Conservation (phyloP, 2,113 vertebrate species). For the Girardinichthys multiradiatus region DNA sequence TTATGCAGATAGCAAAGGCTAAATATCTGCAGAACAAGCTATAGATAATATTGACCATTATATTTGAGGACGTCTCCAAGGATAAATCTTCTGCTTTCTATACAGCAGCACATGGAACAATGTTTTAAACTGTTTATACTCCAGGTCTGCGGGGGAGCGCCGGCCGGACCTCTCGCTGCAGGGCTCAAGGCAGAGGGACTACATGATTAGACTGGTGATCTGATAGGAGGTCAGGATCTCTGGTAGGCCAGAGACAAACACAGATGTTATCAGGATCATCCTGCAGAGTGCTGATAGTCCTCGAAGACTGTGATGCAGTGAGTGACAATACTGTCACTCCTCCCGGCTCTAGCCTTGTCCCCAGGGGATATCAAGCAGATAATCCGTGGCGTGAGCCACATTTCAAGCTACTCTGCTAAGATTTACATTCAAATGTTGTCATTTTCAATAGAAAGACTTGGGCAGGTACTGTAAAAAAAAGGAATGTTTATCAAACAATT, state of each 20-base stretch:
- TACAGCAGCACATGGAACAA: slow-evolving; percentile 48
- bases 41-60: slow-evolving; percentile 49
- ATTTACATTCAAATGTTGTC: slow-evolving; percentile 5
- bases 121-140: slow-evolving; percentile 52
- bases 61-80: slow-evolving; percentile 29
- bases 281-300: slow-evolving; percentile 66
- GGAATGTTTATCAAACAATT: too few relatives aligned
- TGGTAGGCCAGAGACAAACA: slow-evolving; percentile 57
- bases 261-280: slow-evolving; percentile 68
- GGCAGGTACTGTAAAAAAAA: background rate
- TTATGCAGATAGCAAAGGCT: slow-evolving; percentile 41
- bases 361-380: slow-evolving; percentile 22
- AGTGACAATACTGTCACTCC: slow-evolving; percentile 53
- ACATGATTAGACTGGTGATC: slow-evolving; percentile 61
- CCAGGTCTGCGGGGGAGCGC: slow-evolving; percentile 34
- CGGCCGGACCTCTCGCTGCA: slow-evolving; percentile 35
- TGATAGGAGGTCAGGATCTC: slow-evolving; percentile 64
- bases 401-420: slow-evolving; percentile 38
- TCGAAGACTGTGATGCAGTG: slow-evolving; percentile 31
- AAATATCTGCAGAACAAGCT: slow-evolving; percentile 8
- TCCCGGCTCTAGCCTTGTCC: slow-evolving; percentile 7
- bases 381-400: slow-evolving; percentile 61
- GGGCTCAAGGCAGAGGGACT: slow-evolving; percentile 42
- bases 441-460: slow-evolving; percentile 5
- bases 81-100: slow-evolving; percentile 36